A percentile compares a stretch with the other conserved stretches of the same genome.
These are phyloP conservation scores for Microhierax caerulescens DNA, from an alignment of 2,797 vertebrate genomes.

Conservation along the genomic window DNA sequence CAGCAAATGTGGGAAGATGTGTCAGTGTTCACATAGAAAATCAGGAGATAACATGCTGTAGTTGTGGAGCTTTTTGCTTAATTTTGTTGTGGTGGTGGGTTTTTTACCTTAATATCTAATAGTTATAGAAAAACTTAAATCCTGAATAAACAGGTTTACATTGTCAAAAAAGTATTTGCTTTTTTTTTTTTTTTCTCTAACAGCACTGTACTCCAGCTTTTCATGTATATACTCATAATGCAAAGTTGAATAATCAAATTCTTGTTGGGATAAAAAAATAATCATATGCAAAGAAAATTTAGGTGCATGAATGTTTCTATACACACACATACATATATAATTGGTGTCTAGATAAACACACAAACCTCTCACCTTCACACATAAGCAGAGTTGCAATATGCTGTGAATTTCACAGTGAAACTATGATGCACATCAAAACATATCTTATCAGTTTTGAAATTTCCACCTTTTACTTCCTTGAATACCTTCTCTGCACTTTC, in stretches of 20 bases:
- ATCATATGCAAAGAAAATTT: background rate
- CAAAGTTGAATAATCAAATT: background rate
- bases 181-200: background rate
- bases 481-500: background rate
- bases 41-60: background rate
- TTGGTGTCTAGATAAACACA: background rate
- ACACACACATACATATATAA: background rate
- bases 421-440: background rate
- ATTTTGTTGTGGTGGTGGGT: background rate
- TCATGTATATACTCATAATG: background rate
- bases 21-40: background rate
- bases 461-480: background rate
- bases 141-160: background rate
- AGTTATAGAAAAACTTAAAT: background rate
- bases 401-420: background rate
- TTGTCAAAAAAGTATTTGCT: background rate
- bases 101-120: background rate
- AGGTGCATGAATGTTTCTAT: background rate
- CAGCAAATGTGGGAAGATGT: background rate
- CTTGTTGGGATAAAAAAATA: background rate
- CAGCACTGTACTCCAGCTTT: background rate
- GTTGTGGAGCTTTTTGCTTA: rapidly evolving
- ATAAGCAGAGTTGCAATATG: background rate
- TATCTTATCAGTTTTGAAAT: background rate
- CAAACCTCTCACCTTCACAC: background rate